phyloP scores from a whole-genome alignment of 2,797 vertebrate species.

The Tadarida brasiliensis region DNA sequence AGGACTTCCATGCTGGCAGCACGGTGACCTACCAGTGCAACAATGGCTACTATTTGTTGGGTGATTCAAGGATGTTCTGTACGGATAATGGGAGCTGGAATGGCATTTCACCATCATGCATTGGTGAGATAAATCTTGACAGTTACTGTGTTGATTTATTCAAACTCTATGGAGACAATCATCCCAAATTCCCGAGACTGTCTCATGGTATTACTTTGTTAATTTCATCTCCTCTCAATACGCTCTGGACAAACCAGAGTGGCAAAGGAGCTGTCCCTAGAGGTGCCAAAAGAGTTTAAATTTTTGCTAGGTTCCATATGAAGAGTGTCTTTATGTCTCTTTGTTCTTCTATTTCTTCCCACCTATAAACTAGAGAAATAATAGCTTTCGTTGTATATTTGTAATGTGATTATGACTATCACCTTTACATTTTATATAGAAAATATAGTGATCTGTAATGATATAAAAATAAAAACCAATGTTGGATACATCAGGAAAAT shows the following conservation, averaged over 20 bases:
- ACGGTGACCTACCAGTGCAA: slow-evolving; percentile 95
- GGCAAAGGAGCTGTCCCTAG: neutral
- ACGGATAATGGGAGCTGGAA: slow-evolving; percentile 95
- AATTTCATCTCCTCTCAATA: neutral
- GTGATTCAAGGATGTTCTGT: slow-evolving; percentile 95
- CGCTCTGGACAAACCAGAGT: neutral
- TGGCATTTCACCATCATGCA: slow-evolving; percentile 93
- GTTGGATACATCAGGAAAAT: neutral
- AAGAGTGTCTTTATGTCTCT: neutral
- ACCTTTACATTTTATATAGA: neutral
- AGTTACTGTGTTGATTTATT: neutral
- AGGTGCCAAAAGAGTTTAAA: neutral
- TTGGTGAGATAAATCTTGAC: slow-evolving; percentile 91
- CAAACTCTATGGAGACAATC: neutral
- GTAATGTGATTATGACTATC: neutral
- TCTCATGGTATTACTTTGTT: neutral
- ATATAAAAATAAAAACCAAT: slow-evolving; percentile 34
- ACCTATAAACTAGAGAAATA: neutral
- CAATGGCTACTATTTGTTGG: slow-evolving; percentile 95
- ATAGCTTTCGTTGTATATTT: neutral
- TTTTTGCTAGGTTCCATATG: neutral
- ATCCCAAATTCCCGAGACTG: neutral
- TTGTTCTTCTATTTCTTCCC: neutral
- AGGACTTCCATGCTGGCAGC: slow-evolving; percentile 93
- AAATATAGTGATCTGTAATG: neutral